These are phyloP conservation scores for Axinella damicornis DNA, from an alignment of 37 sponge, comb jelly and placozoan genomes.

Conservation along the genomic window DNA sequence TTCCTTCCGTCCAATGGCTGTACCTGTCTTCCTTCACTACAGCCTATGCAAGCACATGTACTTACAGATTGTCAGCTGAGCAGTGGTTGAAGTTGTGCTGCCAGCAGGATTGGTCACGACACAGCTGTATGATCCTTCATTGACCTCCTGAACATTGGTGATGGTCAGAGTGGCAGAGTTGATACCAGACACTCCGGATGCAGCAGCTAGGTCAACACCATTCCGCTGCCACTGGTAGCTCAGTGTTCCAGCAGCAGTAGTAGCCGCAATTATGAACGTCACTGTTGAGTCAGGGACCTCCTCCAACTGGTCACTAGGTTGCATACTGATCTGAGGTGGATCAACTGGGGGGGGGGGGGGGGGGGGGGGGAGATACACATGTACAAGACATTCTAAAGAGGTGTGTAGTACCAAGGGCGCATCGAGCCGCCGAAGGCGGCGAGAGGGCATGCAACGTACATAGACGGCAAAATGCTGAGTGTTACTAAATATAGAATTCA, in stretches of 20 bases:
- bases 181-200: background rate
- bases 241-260: background rate
- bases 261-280: background rate
- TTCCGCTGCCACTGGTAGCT: slow-evolving; percentile 34
- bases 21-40: too few species aligned
- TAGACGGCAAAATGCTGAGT: too few species aligned
- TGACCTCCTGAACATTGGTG: background rate
- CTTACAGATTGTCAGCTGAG: too few species aligned
- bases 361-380: too few species aligned
- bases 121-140: slow-evolving; percentile 3
- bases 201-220: background rate
- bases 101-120: background rate
- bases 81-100: background rate
- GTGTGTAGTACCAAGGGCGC: too few species aligned
- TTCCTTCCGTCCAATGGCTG: too few species aligned
- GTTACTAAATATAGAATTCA: too few species aligned
- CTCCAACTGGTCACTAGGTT: background rate
- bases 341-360: background rate
- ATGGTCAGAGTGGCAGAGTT: background rate
- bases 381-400: too few species aligned
- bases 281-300: background rate
- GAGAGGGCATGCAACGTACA: too few species aligned
- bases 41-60: too few species aligned
- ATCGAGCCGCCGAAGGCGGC: too few species aligned
- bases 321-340: background rate